Evolutionary conservation across 2,888 invertebrate species (phyloP).

Genomic region (Microplitis deprimator): DNA sequence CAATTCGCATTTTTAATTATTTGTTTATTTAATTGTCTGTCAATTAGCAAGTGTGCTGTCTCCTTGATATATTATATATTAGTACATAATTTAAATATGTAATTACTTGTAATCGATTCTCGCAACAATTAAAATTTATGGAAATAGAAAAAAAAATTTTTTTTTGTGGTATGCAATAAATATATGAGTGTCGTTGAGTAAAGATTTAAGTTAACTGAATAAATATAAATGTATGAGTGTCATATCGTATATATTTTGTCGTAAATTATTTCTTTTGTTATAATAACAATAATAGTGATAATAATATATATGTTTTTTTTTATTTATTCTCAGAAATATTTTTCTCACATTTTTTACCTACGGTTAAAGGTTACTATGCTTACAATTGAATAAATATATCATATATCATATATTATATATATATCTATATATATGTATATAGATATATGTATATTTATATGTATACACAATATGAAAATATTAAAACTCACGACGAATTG

Average conservation of each 20-base stretch:
- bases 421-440: slow-evolving; percentile 22
- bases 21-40: not conserved
- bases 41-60: not conserved
- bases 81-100: no score
- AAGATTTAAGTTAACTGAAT: not conserved
- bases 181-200: not conserved
- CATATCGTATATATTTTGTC: not conserved
- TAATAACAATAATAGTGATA: not conserved
- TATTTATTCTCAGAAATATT: not conserved
- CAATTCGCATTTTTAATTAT: not conserved
- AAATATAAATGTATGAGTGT: not conserved
- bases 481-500: not conserved
- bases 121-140: no score
- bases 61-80: no score
- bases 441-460: slow-evolving; percentile 2
- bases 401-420: slow-evolving; percentile 33
- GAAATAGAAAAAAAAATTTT: no score
- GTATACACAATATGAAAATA: not conserved
- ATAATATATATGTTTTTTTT: not conserved
- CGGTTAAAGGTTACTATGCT: slow-evolving; percentile 45
- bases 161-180: not conserved
- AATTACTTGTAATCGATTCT: no score
- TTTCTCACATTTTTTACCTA: slow-evolving; percentile 21
- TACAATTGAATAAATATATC: slow-evolving; percentile 42
- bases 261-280: slow-evolving; percentile 5